A percentile compares a stretch with the other conserved stretches of the same genome.
phyloP scores from a whole-genome alignment of 2,797 vertebrate species.

The Chaetophractus vellerosus region DNA sequence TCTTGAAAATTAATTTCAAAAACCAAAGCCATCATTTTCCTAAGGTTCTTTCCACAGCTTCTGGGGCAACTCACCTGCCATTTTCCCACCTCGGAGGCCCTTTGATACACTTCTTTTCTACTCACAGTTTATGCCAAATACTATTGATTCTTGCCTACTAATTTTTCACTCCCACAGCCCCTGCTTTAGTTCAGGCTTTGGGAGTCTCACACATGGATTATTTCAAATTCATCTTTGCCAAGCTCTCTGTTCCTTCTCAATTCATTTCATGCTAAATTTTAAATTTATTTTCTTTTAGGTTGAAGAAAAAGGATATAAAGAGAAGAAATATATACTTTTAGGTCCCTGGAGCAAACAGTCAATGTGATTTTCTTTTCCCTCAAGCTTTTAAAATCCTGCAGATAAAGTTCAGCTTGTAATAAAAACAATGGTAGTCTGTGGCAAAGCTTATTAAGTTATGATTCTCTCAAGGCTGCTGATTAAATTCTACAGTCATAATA shows the following conservation, averaged over 20 bases:
- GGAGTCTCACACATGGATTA: not conserved
- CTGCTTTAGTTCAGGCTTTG: not conserved
- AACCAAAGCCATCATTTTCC: not conserved
- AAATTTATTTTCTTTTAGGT: not conserved
- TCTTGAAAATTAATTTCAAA: constrained; percentile 43
- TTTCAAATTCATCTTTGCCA: not conserved
- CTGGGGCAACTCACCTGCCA: no score
- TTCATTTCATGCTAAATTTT: not conserved
- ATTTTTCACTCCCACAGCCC: not conserved
- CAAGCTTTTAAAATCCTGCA: not conserved
- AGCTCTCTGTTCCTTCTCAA: not conserved
- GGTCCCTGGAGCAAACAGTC: not conserved
- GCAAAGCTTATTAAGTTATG: not conserved
- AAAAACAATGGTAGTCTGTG: not conserved
- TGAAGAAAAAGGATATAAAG: not conserved
- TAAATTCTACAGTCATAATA: no score
- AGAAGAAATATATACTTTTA: not conserved
- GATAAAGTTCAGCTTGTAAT: not conserved
- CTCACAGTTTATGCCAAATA: no score
- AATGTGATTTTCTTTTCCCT: not conserved
- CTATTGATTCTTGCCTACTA: rapidly evolving
- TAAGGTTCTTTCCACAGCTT: not conserved
- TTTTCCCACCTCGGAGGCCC: rapidly evolving
- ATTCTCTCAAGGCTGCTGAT: not conserved
- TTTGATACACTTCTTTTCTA: not conserved